These are phyloP conservation scores for Microvelia longipes DNA, from an alignment of 1,140 invertebrate species.

Conservation along the genomic window DNA sequence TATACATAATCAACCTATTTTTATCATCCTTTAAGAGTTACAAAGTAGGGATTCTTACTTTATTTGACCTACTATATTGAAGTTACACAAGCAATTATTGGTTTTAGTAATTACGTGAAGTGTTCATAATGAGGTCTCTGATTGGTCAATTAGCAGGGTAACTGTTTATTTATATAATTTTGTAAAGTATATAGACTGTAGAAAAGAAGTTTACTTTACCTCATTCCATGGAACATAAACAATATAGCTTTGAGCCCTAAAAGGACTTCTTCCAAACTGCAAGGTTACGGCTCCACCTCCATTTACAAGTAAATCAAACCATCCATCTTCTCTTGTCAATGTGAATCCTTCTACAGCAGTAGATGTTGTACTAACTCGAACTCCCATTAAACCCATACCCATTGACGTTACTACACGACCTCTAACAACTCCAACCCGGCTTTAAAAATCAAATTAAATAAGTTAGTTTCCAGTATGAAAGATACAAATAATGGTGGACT, in stretches of 20 bases:
- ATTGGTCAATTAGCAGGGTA: too few relatives aligned
- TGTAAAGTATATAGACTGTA: background rate
- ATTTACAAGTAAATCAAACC: slow-evolving; percentile 94
- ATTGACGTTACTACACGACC: slow-evolving; percentile 80
- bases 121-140: too few relatives aligned
- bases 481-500: too few relatives aligned
- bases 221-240: slow-evolving; percentile 95
- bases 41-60: too few relatives aligned
- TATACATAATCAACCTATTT: too few relatives aligned
- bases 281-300: slow-evolving; percentile 89
- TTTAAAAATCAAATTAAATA: slow-evolving; percentile 33
- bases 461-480: too few relatives aligned
- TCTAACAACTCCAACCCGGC: slow-evolving; percentile 88
- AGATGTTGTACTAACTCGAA: slow-evolving; percentile 79
- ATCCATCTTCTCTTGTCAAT: slow-evolving; percentile 74
- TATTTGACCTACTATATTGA: too few relatives aligned
- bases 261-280: slow-evolving; percentile 83
- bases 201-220: slow-evolving; percentile 33
- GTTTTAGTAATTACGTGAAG: too few relatives aligned
- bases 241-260: slow-evolving; percentile 74
- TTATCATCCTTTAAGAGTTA: too few relatives aligned
- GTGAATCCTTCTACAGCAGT: slow-evolving; percentile 85
- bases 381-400: slow-evolving; percentile 82
- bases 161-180: background rate
- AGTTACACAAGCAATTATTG: too few relatives aligned